Percentiles rank a stretch among this genome's conserved stretches.
phyloP scores from a whole-genome alignment of 2,797 vertebrate species.

The Malacoctenus gilli region DNA sequence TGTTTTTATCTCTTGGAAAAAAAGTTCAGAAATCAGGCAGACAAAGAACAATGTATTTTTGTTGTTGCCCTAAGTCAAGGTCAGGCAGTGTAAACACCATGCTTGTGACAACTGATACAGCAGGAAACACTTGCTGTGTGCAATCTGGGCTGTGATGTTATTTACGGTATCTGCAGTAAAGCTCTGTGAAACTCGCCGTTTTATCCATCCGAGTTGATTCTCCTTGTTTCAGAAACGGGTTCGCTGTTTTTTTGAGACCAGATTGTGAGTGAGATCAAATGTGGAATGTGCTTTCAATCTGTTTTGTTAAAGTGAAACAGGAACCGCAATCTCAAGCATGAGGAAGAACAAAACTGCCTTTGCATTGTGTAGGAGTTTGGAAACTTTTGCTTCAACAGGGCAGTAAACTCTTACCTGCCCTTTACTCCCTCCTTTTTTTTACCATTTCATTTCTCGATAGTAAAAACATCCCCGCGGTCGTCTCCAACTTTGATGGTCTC shows the following conservation, averaged over 20 bases:
- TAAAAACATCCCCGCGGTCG: conserved; percentile 4
- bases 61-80: neutral
- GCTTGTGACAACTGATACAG: neutral
- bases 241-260: too few species aligned
- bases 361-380: neutral
- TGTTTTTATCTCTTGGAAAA: too few species aligned
- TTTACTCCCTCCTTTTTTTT: neutral
- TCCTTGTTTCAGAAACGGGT: too few species aligned
- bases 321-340: too few species aligned
- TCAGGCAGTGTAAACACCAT: conserved; percentile 5
- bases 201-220: too few species aligned
- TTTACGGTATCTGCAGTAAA: too few species aligned
- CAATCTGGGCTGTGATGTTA: neutral
- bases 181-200: too few species aligned
- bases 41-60: neutral
- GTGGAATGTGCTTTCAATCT: neutral
- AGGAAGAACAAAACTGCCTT: conserved; percentile 34
- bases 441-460: conserved; percentile 1
- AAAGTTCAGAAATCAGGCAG: too few species aligned
- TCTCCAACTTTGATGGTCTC: conserved; percentile 17
- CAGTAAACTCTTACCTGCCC: neutral
- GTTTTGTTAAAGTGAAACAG: conserved; percentile 30
- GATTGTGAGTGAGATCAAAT: conserved; percentile 5
- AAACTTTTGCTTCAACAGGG: conserved; percentile 3
- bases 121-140: conserved; percentile 7